Base-by-base conservation (phyloP, 2,888 invertebrate genomes). In the Sturmia bella region DNA sequence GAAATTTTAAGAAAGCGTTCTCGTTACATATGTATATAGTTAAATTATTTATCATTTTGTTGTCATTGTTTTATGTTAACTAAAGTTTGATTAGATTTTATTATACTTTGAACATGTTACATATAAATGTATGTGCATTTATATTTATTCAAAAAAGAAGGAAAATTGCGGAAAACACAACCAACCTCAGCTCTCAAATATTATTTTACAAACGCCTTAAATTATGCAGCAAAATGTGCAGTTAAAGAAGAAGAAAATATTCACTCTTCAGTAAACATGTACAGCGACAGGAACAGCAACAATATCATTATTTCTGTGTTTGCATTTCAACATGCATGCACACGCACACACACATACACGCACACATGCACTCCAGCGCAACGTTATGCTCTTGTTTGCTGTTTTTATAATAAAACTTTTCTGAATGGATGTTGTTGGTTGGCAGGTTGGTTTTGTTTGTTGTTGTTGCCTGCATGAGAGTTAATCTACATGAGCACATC, bases 211-310 rank as follows among this genome's bases (percentile, higher is more conserved):
- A 64, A 21, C 66, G 69, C 77, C 77, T 61, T 15, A 69, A 63
- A 69, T 24, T 77, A 77, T 77, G 77, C 69, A 63, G 45, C 37
- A 50, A 19, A 32, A 45, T 54, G 19, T 61, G 27, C 45, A 69
- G 45, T 54, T 17, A 50, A 32, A 17, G 3, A 54, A 24, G 3
- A 52, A 54, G 41, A 52, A 15, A 63, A 50, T 69, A 61, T 48
- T 45, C 63, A 54, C 21, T 39, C 37, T 54, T 24, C 19, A n/a
- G 9, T 45, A 43, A 59, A 24, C 50, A 17, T 13, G n/a, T n/a
- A 45, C 9, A 52, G 21, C 24, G 27, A 32, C 50, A 73, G 41
- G 17, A 32, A 24, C 6, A 59, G 17, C 37, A 48, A 61, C 39
- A 63, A 61, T 52, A 4, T 32, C 13, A 52, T 43, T 52, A 24